Evolutionary conservation across 1,140 invertebrate species (phyloP), one percentile per base, ranked within the genome.

Genomic region (Dreissena rostriformis): DNA sequence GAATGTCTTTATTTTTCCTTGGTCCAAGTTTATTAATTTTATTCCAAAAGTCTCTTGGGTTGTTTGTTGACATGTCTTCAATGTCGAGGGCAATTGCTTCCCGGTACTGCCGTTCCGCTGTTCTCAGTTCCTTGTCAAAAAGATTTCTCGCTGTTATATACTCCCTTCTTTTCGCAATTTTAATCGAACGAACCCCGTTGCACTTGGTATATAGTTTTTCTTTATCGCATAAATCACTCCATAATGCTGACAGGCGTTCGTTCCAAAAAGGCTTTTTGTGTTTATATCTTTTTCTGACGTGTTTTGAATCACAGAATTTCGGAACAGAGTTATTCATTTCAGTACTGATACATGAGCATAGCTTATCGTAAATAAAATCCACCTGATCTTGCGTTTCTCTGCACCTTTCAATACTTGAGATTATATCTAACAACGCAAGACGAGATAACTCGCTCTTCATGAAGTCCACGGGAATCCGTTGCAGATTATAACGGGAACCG

Each of bases 291-390:
- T 65, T 63, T 28, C 6, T 26, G 14, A 17, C 19, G 29, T 22
- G 51, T 26, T 55, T 79, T 1, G 71, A 26, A 19, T 28, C 12
- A 61, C n/a, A n/a, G 11, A 51, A 74, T 29, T 66, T 24, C 26
- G 67, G 80, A 26, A 68, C 7, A 49, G 19, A n/a, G n/a, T 11
- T 17, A 6, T 70, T 22, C 72, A 86, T 68, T 70, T 82, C 84
- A 10, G 22, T 63, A 29, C 63, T 19, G 7, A 82, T 65, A 12
- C 24, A 26, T 7, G 51, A 24, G 24, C 65, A 76, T 29, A 86
- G 57, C 1, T 75, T 65, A 2, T 82, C 68, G 67, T 78, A 86
- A 28, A 83, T 74, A 15, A 22, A 4, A 61, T 86, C 85, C 68
- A 86, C 68, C 17, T 78, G 49, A 28, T 65, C 22, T 63, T 86